Evolutionary conservation across 92 coral and sea anemone species (phyloP).

Genomic region (Porites rus): DNA sequence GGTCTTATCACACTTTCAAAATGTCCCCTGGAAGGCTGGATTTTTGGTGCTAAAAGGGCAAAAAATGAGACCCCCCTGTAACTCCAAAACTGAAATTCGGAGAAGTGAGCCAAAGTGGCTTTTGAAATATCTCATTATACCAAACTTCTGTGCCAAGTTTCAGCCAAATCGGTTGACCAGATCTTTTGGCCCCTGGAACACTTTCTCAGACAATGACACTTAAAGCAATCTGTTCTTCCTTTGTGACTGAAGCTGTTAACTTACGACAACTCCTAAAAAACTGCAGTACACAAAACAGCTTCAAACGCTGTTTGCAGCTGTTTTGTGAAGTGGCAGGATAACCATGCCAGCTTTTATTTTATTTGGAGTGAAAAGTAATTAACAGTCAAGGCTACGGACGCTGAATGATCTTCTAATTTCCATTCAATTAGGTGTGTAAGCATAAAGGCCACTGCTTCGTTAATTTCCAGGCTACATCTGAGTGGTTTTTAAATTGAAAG

Average conservation of each 20-base stretch:
- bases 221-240: neutral
- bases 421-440: slow-evolving; percentile 6
- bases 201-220: too few relatives aligned
- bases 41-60: too few relatives aligned
- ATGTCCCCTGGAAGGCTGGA: too few relatives aligned
- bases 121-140: too few relatives aligned
- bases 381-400: neutral
- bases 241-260: slow-evolving; percentile 1
- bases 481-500: neutral
- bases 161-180: too few relatives aligned
- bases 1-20: too few relatives aligned
- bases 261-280: slow-evolving; percentile 6
- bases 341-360: neutral
- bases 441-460: slow-evolving; percentile 8
- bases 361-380: slow-evolving; percentile 1
- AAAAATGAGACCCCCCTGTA: too few relatives aligned
- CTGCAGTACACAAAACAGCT: slow-evolving; percentile 22
- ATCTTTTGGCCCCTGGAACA: too few relatives aligned
- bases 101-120: too few relatives aligned
- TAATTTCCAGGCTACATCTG: slow-evolving; percentile 11
- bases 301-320: neutral
- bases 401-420: slow-evolving; percentile 18
- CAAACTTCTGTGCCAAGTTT: too few relatives aligned
- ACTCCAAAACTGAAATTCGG: too few relatives aligned
- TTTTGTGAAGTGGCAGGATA: neutral